Conservation (phyloP, 1,140 invertebrate species). For the Heliothis subflexa region DNA sequence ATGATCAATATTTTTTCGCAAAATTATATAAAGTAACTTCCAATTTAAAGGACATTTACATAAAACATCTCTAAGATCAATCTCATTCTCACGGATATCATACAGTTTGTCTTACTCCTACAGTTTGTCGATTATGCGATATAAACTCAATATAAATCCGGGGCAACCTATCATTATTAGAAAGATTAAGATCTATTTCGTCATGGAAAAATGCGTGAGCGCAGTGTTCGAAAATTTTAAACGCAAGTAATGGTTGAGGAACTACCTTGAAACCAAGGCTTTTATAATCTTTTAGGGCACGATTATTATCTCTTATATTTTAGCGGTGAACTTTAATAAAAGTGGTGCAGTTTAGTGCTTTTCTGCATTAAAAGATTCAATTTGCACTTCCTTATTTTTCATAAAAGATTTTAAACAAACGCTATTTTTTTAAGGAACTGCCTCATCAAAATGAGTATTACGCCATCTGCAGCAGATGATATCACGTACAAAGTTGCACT, state of each 20-base stretch:
- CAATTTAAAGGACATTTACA: no score
- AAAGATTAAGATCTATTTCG: slow-evolving; percentile 25
- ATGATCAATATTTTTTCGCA: no score
- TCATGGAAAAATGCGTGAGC: slow-evolving; percentile 23
- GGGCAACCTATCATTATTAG: background rate
- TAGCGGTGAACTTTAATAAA: background rate
- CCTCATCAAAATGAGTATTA: slow-evolving; percentile 15
- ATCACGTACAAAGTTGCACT: slow-evolving; percentile 46
- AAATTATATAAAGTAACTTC: no score
- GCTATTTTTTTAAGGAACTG: background rate
- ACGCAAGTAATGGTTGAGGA: slow-evolving; percentile 16
- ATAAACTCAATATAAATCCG: no score
- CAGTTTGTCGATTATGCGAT: no score
- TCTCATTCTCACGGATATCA: no score
- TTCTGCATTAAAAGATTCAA: background rate
- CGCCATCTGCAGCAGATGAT: slow-evolving; percentile 14
- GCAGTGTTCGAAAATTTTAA: slow-evolving; percentile 5
- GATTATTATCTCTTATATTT: background rate
- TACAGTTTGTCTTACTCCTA: no score
- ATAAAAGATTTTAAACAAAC: slow-evolving; percentile 12
- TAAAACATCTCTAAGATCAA: no score
- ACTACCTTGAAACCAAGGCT: slow-evolving; percentile 32
- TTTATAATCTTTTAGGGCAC: background rate
- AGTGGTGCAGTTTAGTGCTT: background rate
- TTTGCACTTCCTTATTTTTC: slow-evolving; percentile 14